phyloP scores from a whole-genome alignment of 2,797 vertebrate species.

The Peromyscus nudipes region DNA sequence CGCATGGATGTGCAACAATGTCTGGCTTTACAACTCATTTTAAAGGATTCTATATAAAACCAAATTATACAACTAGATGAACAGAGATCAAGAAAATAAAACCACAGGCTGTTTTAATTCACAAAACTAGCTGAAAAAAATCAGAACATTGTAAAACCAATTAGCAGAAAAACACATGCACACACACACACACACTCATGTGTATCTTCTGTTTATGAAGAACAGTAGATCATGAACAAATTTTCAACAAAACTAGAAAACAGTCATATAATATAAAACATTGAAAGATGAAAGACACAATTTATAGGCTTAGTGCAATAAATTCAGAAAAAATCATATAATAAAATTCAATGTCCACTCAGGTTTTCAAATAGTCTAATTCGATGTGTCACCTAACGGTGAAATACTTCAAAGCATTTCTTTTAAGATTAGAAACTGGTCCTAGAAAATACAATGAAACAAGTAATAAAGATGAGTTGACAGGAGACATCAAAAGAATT shows the following conservation, averaged over 20 bases:
- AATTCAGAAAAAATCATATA: slow-evolving; percentile 48
- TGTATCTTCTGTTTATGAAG: background rate
- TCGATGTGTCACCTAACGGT: background rate
- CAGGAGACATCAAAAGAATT: background rate
- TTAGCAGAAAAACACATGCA: background rate
- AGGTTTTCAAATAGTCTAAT: slow-evolving; percentile 45
- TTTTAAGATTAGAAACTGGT: slow-evolving; percentile 41
- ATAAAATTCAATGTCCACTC: slow-evolving; percentile 1
- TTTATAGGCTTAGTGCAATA: background rate
- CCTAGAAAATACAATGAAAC: background rate
- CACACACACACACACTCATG: background rate
- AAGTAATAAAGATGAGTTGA: background rate
- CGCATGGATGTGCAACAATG: too few species aligned
- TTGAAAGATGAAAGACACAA: slow-evolving; percentile 47
- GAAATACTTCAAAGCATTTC: slow-evolving; percentile 19
- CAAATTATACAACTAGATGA: background rate
- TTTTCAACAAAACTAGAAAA: slow-evolving; percentile 45
- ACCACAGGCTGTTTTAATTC: background rate
- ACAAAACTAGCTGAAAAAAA: slow-evolving; percentile 42
- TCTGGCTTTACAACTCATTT: background rate
- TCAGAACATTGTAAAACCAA: slow-evolving; percentile 11
- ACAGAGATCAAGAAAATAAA: slow-evolving; percentile 40
- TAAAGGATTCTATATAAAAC: background rate
- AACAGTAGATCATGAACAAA: background rate
- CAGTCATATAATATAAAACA: background rate